phyloP scores from a whole-genome alignment of 2,797 vertebrate species.

The Dermochelys coriacea region DNA sequence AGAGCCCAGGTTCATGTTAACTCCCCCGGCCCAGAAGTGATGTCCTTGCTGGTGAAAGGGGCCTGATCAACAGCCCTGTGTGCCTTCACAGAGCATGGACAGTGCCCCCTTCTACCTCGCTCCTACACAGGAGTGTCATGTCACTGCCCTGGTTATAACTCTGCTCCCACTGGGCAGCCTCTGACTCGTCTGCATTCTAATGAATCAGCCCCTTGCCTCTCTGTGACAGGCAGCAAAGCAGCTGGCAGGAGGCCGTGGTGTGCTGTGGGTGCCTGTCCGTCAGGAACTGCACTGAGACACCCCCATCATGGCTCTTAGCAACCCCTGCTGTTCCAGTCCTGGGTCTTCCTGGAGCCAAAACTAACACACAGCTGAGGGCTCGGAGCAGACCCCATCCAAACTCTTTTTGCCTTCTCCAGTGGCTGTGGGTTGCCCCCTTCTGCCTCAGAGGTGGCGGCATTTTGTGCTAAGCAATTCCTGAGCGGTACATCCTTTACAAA shows the following conservation, averaged over 20 bases:
- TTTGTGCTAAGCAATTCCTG: too few species aligned
- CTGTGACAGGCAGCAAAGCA: neutral
- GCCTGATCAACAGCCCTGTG: neutral
- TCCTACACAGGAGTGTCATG: neutral
- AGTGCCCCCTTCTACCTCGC: neutral
- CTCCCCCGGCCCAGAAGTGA: too few species aligned
- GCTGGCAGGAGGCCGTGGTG: fast-evolving
- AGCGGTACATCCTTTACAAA: neutral
- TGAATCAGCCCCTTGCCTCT: neutral
- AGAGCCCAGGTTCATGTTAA: too few species aligned
- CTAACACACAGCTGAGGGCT: neutral
- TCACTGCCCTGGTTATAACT: neutral
- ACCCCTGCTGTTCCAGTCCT: neutral
- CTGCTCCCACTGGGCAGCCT: neutral
- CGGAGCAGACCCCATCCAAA: neutral
- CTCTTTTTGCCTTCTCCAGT: neutral
- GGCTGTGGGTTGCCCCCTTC: neutral
- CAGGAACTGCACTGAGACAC: neutral
- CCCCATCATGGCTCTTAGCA: too few species aligned
- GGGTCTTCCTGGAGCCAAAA: neutral
- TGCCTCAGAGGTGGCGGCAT: neutral
- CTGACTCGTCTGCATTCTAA: neutral
- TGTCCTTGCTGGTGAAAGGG: neutral
- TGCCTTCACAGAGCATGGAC: neutral
- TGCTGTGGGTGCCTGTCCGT: neutral